A percentile compares a stretch with the other conserved stretches of the same genome.
These are phyloP conservation scores for Parambassis ranga DNA, from an alignment of 2,797 vertebrate genomes.

Conservation along the genomic window DNA sequence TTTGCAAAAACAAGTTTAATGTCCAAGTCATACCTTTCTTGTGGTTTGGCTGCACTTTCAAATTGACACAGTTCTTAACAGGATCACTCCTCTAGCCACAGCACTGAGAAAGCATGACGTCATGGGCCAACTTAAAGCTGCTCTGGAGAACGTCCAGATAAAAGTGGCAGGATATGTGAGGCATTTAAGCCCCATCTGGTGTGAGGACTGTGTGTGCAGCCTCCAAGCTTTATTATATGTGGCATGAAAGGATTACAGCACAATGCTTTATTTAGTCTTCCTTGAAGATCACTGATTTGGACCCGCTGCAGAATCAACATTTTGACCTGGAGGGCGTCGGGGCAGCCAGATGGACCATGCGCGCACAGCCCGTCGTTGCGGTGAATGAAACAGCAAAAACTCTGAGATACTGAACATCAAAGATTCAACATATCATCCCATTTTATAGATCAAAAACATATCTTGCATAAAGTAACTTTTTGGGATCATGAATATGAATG, in stretches of 20 bases:
- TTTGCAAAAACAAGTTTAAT: conserved; percentile 36
- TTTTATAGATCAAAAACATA: not conserved
- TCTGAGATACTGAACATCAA: not conserved
- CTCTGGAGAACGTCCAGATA: conserved; percentile 61
- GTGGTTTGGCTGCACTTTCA: conserved; percentile 42
- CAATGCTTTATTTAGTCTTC: conserved; percentile 41
- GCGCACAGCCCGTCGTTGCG: not conserved
- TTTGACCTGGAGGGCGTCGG: conserved; percentile 40
- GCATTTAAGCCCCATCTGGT: conserved; percentile 60
- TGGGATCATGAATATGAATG: conserved; percentile 32
- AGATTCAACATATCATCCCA: not conserved
- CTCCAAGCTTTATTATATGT: conserved; percentile 49
- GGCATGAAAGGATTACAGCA: conserved; percentile 52
- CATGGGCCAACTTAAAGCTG: conserved; percentile 38
- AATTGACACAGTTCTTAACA: conserved; percentile 25
- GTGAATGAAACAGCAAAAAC: not conserved
- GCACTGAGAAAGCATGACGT: conserved; percentile 46
- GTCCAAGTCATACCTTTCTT: conserved; percentile 35
- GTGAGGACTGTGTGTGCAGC: conserved; percentile 39
- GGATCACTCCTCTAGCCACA: conserved; percentile 34
- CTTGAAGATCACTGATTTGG: conserved; percentile 50
- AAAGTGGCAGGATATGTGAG: conserved; percentile 59
- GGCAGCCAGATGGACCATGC: conserved; percentile 37
- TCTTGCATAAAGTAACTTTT: not conserved
- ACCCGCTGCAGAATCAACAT: conserved; percentile 38